These are phyloP conservation scores for Ceratosolen fusciceps DNA, from an alignment of 1,140 invertebrate genomes.

Conservation along the genomic window DNA sequence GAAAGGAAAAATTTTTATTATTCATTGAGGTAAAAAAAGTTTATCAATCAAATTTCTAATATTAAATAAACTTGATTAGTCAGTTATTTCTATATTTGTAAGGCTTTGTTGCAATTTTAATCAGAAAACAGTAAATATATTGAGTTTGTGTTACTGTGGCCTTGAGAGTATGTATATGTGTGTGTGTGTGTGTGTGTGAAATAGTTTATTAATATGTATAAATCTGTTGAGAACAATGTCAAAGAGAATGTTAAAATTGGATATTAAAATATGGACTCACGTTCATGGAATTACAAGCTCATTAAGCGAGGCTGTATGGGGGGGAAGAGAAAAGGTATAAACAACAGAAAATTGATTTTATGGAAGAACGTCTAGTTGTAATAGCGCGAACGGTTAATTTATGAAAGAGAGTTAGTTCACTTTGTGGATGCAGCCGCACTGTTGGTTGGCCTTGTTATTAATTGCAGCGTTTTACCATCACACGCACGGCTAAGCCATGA, in stretches of 20 bases:
- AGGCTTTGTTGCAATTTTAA: too few species aligned
- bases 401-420: constrained; percentile 15
- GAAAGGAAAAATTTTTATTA: too few species aligned
- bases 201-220: background rate
- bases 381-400: constrained; percentile 5
- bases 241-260: background rate
- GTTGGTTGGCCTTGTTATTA: background rate
- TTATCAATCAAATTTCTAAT: too few species aligned
- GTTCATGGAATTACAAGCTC: background rate
- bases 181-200: background rate
- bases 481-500: background rate
- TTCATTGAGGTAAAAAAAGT: too few species aligned
- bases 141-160: too few species aligned
- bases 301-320: background rate
- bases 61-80: too few species aligned
- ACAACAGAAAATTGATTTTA: constrained; percentile 14
- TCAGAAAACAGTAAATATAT: too few species aligned
- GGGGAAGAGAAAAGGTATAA: background rate
- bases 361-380: constrained; percentile 1
- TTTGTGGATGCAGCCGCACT: constrained; percentile 5
- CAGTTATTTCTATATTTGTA: too few species aligned
- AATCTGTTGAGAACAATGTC: background rate
- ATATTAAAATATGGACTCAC: background rate
- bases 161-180: background rate
- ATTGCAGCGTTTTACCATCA: background rate